Conservation (phyloP, 2,113 vertebrate genomes). For the Vidua chalybeata region DNA sequence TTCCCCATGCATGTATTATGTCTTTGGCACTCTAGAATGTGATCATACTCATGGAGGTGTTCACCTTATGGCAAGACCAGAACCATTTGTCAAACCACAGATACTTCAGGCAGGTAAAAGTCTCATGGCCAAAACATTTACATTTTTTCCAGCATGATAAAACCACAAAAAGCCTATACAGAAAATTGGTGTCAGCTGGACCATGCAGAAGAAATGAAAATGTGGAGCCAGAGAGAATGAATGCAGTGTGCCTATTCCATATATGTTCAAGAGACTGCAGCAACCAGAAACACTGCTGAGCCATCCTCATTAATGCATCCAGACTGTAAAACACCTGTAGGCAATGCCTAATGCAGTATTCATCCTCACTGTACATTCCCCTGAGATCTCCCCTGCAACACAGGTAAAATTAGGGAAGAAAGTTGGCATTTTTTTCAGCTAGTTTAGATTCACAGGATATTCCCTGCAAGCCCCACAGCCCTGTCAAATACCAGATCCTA, state of each 20-base stretch:
- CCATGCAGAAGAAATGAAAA: background rate
- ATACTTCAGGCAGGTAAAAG: background rate
- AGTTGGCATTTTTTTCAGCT: background rate
- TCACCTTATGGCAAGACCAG: background rate
- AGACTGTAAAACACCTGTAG: background rate
- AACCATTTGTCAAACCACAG: background rate
- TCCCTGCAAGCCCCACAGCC: background rate
- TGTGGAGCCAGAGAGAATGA: background rate
- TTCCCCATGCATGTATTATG: background rate
- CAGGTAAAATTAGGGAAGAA: background rate
- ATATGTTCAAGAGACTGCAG: background rate
- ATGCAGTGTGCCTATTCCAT: background rate
- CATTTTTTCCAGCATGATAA: background rate
- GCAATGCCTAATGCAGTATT: background rate
- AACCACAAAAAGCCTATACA: background rate
- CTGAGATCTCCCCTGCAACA: background rate
- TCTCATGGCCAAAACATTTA: background rate
- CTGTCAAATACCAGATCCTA: slow-evolving; percentile 50
- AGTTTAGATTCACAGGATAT: slow-evolving; percentile 27
- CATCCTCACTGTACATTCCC: background rate
- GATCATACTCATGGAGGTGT: background rate
- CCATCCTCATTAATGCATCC: background rate
- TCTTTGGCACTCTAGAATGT: background rate
- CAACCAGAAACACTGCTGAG: background rate
- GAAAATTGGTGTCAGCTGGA: background rate